Evolutionary conservation across 2,888 invertebrate genomes (phyloP).

Genomic region (Liposcelis brunnea): DNA sequence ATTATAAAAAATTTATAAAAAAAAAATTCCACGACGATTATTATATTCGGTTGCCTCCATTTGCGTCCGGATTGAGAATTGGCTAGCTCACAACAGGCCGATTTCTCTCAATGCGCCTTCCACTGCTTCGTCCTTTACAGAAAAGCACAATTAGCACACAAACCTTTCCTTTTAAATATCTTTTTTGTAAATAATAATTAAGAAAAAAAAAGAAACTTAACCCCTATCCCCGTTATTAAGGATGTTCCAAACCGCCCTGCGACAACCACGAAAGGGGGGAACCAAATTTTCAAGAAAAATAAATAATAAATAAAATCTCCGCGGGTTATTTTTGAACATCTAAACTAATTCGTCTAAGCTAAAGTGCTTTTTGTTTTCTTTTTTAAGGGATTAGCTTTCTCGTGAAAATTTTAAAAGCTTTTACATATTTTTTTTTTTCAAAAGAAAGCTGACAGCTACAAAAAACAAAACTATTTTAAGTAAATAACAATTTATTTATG

Average conservation of each 20-base stretch:
- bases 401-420: background rate
- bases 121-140: conserved; percentile 73
- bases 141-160: conserved; percentile 13
- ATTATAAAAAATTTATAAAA: background rate
- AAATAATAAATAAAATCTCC: background rate
- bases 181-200: no score
- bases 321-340: no score
- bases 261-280: conserved; percentile 1
- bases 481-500: background rate
- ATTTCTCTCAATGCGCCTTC: conserved; percentile 87
- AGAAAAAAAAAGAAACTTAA: no score
- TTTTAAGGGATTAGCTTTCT: no score
- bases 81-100: conserved; percentile 55
- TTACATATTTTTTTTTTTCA: background rate
- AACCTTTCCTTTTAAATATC: conserved; percentile 7
- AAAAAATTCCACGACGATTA: background rate
- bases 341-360: no score
- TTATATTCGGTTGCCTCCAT: background rate
- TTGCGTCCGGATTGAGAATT: background rate
- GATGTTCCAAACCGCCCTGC: background rate
- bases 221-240: background rate
- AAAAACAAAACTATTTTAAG: background rate
- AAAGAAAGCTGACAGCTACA: no score
- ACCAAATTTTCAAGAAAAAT: conserved; percentile 7
- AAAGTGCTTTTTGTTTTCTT: no score